A percentile compares a stretch with the other conserved stretches of the same genome.
phyloP scores from a whole-genome alignment of 2,888 invertebrate genomes.

The Oeneis ivallda region DNA sequence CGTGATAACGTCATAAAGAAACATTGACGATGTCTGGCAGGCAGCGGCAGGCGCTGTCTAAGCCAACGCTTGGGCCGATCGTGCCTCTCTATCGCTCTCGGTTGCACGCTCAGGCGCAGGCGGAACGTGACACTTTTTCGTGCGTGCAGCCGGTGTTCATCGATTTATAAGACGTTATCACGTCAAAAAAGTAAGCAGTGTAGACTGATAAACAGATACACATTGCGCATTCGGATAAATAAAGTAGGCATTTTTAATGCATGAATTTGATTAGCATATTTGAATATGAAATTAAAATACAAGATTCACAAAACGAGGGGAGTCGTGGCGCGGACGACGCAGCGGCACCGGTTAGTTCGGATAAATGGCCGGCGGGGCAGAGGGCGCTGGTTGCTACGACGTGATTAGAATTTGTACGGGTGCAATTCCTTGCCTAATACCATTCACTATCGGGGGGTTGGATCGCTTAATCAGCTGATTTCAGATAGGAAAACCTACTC shows the following conservation, averaged over 20 bases:
- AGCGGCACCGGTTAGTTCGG: slow-evolving; percentile 28
- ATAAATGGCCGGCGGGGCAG: slow-evolving; percentile 48
- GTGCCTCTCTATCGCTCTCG: no score
- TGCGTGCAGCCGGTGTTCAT: no score
- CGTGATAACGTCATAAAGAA: no score
- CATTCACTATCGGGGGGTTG: slow-evolving; percentile 21
- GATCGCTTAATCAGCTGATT: slow-evolving; percentile 34
- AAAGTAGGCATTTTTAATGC: background rate
- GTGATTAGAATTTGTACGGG: slow-evolving; percentile 43
- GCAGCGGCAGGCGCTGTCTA: no score
- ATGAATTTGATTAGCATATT: slow-evolving; percentile 13
- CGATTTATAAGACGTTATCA: no score
- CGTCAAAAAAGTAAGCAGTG: no score
- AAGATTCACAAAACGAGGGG: background rate
- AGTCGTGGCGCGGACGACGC: slow-evolving; percentile 17
- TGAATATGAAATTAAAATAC: slow-evolving; percentile 10
- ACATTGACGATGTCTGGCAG: no score
- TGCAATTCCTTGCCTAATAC: slow-evolving; percentile 33
- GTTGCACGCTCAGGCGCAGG: no score
- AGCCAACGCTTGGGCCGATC: no score
- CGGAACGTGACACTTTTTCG: no score
- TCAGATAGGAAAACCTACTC: slow-evolving; percentile 13
- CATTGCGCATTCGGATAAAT: background rate
- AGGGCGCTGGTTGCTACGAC: slow-evolving; percentile 49
- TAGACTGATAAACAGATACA: no score